Percentiles rank a stretch among this genome's conserved stretches.
These are phyloP conservation scores for Lymantria monacha DNA, from an alignment of 2,888 invertebrate genomes.

Conservation along the genomic window DNA sequence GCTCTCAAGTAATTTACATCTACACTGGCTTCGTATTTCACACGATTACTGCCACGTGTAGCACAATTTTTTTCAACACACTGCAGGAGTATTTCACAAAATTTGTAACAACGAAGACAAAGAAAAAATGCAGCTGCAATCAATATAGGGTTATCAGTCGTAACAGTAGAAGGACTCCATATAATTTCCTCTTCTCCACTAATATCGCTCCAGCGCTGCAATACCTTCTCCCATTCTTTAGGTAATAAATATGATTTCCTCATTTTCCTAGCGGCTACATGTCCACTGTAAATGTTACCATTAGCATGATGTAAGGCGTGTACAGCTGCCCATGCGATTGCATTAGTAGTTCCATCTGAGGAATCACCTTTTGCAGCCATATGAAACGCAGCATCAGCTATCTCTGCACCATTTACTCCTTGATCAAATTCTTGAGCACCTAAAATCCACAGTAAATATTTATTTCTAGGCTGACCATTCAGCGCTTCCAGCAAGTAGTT, in stretches of 20 bases:
- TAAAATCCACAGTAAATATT: constrained; percentile 64
- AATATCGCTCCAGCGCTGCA: constrained; percentile 55
- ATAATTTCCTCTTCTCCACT: constrained; percentile 69
- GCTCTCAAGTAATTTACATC: constrained; percentile 62
- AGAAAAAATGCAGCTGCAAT: constrained; percentile 72
- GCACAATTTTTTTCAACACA: constrained; percentile 59
- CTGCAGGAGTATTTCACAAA: constrained; percentile 53
- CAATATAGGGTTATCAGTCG: constrained; percentile 53
- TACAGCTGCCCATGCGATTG: constrained; percentile 70
- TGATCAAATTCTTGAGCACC: constrained; percentile 61
- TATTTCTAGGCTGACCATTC: constrained; percentile 49
- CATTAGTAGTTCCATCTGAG: constrained; percentile 64
- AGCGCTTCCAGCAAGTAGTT: constrained; percentile 53
- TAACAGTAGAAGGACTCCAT: constrained; percentile 58
- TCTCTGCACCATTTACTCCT: constrained; percentile 35
- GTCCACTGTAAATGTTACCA: constrained; percentile 50
- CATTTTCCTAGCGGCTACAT: constrained; percentile 65
- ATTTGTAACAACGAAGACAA: constrained; percentile 63
- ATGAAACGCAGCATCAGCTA: constrained; percentile 59
- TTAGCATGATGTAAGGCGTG: constrained; percentile 60
- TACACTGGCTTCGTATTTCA: constrained; percentile 24
- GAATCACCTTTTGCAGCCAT: constrained; percentile 63
- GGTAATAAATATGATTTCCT: constrained; percentile 60
- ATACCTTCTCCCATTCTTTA: constrained; percentile 57
- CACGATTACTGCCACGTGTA: constrained; percentile 43